Evolutionary conservation across 2,888 invertebrate species (phyloP), one percentile per base, ranked within the genome.

Genomic region (Kuschelorhynchus macadamiae): DNA sequence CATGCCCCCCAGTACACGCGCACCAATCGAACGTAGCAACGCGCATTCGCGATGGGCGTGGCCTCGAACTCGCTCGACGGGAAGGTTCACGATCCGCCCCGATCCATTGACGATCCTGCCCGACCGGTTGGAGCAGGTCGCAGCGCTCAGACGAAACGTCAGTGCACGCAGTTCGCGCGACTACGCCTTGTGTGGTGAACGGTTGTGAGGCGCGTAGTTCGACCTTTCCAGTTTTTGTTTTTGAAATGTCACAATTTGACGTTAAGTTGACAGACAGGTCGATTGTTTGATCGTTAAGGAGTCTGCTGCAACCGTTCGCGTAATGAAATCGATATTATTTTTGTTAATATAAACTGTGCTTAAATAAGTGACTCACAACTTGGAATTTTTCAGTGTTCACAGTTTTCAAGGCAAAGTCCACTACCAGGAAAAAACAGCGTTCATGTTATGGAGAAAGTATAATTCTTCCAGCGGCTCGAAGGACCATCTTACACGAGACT

Each of bases 21-120:
- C 67, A 25, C 71, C 71, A 71, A 71, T 71, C 42, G 20, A 25
- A 17, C 12, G 11, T 11, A n/a, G 14, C 12, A 41, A 18, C 33
- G 70, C 70, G 70, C 70, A 70, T 36, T 42, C 66, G 25, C 67
- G 20, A 20, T 46, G 59, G 71, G 71, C 64, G 71, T 46, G 46
- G 44, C 49, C 32, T 18, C 14, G n/a, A n/a, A n/a, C 7, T 18
- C 30, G n/a, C 5, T 20, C n/a, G 39, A 3, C 25, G 4, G 2
- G 12, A 11, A 21, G 56, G 42, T 20, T n/a, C 33, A 64, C 68
- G 68, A 47, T 56, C 61, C 66, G 66, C 66, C 70, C 59, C 70
- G 70, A 70, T 56, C 30, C 18, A 7, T 7, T 57, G 59, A 62
- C 70, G 70, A 70, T 56, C 36, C 52, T 44, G 39, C 67, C 62